Evolutionary conservation across 1,140 invertebrate genomes (phyloP).

Genomic region (Trachelipus rathkii): DNA sequence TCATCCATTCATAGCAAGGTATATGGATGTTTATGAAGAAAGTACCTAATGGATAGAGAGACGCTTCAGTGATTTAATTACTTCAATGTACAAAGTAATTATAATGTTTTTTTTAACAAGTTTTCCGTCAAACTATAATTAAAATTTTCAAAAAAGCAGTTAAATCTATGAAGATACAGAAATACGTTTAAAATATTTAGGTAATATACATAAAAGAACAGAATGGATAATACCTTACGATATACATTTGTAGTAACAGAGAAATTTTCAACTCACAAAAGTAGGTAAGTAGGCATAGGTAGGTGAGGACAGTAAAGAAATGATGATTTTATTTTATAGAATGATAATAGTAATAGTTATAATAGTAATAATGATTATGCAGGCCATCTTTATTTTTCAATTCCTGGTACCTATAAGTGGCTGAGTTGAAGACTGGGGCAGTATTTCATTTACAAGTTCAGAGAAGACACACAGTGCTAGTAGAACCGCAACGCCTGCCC

Average conservation of each 20-base stretch:
- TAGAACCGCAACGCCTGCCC: conserved; percentile 28
- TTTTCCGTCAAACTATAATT: too few species aligned
- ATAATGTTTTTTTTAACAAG: too few species aligned
- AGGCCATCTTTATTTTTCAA: background rate
- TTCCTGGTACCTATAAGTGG: conserved; percentile 24
- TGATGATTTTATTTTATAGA: background rate
- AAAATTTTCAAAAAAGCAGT: too few species aligned
- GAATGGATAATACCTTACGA: too few species aligned
- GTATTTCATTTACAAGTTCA: conserved; percentile 25
- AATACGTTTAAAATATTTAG: too few species aligned
- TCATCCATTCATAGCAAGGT: too few species aligned
- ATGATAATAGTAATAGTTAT: conserved; percentile 2
- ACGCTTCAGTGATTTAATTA: too few species aligned
- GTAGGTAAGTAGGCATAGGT: background rate
- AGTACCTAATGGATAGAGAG: too few species aligned
- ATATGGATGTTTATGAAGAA: too few species aligned
- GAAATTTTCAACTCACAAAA: background rate
- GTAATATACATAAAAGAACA: too few species aligned
- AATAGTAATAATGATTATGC: conserved; percentile 3
- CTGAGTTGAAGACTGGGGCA: conserved; percentile 29
- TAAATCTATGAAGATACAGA: too few species aligned
- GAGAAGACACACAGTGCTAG: conserved; percentile 31
- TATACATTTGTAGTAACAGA: background rate
- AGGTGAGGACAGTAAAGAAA: background rate
- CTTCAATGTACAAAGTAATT: too few species aligned